phyloP scores from a whole-genome alignment of 2,888 invertebrate species.

The Ormyrus pomaceus region DNA sequence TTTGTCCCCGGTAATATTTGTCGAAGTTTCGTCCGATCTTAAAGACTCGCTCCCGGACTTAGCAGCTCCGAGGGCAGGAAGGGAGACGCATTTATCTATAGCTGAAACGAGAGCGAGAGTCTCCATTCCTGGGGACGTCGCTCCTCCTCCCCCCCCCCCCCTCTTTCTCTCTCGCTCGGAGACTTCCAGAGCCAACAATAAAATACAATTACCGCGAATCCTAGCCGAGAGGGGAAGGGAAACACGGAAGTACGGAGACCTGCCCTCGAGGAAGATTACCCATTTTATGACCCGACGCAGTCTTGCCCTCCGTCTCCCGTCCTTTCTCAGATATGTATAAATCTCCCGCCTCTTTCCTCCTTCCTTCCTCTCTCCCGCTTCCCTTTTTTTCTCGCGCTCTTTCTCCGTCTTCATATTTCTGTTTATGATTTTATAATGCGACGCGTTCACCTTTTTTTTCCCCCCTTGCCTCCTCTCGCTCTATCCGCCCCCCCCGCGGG shows the following conservation, averaged over 20 bases:
- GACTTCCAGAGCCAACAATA: conserved; percentile 57
- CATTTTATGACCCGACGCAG: conserved; percentile 62
- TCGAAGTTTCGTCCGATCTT: too few relatives aligned
- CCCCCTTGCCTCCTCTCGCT: not conserved
- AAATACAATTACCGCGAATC: conserved; percentile 64
- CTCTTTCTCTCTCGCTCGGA: conserved; percentile 25
- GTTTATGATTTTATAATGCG: conserved; percentile 51
- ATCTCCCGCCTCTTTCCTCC: conserved; percentile 28
- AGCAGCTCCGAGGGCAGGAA: too few relatives aligned
- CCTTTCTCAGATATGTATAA: conserved; percentile 60
- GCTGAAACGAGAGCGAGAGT: not conserved
- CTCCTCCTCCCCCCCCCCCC: not conserved
- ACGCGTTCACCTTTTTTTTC: not conserved
- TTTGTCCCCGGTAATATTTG: too few relatives aligned
- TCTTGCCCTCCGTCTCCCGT: conserved; percentile 28
- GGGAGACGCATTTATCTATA: too few relatives aligned
- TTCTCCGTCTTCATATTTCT: conserved; percentile 31
- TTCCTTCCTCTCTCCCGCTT: not conserved
- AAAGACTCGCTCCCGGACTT: too few relatives aligned
- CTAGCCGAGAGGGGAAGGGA: conserved; percentile 26
- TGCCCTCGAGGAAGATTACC: conserved; percentile 63
- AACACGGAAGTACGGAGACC: conserved; percentile 55
- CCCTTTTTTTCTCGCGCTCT: not conserved
- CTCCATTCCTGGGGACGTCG: not conserved
- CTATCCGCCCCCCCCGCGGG: not conserved